Evolutionary conservation across 2,113 vertebrate genomes (phyloP).

Genomic region (Serinus canaria): DNA sequence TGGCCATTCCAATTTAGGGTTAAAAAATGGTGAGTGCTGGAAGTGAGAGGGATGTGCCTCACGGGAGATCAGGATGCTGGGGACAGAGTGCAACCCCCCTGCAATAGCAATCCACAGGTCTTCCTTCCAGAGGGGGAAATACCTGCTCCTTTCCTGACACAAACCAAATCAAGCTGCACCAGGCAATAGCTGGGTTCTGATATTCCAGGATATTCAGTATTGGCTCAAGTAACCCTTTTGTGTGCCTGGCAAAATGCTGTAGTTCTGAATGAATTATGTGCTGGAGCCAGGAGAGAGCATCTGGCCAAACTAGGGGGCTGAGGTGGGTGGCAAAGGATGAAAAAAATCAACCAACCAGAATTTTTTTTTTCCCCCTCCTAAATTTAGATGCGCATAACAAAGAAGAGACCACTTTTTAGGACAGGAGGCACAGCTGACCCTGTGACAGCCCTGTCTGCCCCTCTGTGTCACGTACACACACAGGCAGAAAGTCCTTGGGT

Average conservation of each 20-base stretch:
- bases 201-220: neutral
- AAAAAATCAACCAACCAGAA: neutral
- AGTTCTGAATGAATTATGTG: neutral
- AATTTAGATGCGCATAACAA: neutral
- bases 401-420: neutral
- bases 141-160: neutral
- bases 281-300: neutral
- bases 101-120: neutral
- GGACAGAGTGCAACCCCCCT: neutral
- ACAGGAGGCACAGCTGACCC: neutral
- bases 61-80: neutral
- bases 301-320: neutral
- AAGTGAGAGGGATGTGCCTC: neutral
- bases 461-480: neutral
- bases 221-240: neutral
- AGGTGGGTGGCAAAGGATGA: neutral
- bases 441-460: neutral
- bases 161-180: neutral
- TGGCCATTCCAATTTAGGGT: neutral
- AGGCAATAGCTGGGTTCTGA: neutral
- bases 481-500: neutral
- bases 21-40: constrained; percentile 21
- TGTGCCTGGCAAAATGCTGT: neutral
- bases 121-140: neutral
- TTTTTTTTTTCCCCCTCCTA: neutral